Conservation (phyloP, 2,113 vertebrate genomes). For the Microtus oregoni region DNA sequence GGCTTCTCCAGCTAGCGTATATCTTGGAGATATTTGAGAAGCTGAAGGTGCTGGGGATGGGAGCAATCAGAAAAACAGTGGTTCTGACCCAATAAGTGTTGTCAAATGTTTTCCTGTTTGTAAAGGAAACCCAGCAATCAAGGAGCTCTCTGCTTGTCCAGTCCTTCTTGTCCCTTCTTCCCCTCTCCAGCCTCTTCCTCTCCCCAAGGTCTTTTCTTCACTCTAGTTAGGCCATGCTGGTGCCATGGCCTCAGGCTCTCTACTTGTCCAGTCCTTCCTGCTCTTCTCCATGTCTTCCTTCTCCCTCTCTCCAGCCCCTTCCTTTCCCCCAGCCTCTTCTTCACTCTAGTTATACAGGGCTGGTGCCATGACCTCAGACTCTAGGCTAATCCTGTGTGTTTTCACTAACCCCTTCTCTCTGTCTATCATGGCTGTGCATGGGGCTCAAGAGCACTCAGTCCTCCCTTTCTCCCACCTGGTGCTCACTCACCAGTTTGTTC, state of each 20-base stretch:
- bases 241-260: neutral
- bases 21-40: neutral
- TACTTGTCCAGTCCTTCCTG: neutral
- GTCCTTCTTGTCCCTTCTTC: neutral
- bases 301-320: neutral
- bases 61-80: neutral
- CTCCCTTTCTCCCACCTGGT: neutral
- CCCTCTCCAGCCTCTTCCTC: neutral
- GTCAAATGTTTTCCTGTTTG: constrained; percentile 25
- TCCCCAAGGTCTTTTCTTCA: neutral
- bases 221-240: neutral
- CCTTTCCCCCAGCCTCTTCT: neutral
- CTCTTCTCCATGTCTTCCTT: neutral
- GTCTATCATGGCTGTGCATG: neutral
- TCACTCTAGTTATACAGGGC: neutral
- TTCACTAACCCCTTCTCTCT: neutral
- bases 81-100: constrained; percentile 5
- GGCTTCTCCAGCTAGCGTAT: neutral
- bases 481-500: no score
- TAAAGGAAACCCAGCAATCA: constrained; percentile 59
- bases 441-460: rapidly evolving
- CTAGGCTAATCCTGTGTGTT: no score
- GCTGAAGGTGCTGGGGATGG: neutral
- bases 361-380: neutral
- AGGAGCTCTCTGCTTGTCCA: neutral